Conservation (phyloP, 2,888 invertebrate genomes). For the Gerris lacustris region DNA sequence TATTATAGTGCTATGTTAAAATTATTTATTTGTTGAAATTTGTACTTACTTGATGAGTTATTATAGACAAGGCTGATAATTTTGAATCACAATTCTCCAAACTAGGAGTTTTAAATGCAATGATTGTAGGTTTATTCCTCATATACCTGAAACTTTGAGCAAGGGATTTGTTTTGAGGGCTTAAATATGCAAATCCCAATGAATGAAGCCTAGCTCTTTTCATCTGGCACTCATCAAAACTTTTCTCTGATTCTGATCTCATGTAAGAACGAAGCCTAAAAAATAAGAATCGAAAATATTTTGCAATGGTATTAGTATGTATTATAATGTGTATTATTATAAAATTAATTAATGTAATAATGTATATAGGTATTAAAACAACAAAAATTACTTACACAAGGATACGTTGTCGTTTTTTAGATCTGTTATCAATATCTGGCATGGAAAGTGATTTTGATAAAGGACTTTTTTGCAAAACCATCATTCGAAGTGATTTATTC, state of each 20-base stretch:
- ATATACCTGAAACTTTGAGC: constrained; percentile 83
- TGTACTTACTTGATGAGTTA: constrained; percentile 31
- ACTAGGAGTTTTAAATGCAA: constrained; percentile 74
- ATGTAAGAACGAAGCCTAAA: constrained; percentile 54
- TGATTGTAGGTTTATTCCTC: constrained; percentile 77
- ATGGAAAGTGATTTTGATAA: constrained; percentile 70
- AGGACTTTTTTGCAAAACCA: constrained; percentile 48
- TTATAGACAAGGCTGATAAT: constrained; percentile 36
- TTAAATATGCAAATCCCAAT: constrained; percentile 54
- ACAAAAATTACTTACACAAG: constrained; percentile 49
- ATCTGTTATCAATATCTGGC: constrained; percentile 67
- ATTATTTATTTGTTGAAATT: too few relatives aligned
- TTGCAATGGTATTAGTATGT: too few relatives aligned
- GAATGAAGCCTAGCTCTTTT: constrained; percentile 50
- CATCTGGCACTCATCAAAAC: constrained; percentile 56
- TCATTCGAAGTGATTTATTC: constrained; percentile 37
- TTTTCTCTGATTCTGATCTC: constrained; percentile 68
- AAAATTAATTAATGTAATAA: not conserved
- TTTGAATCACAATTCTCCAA: constrained; percentile 56
- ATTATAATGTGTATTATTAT: constrained; percentile 10
- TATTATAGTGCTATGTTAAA: too few relatives aligned
- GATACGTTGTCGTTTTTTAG: constrained; percentile 55
- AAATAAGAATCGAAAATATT: constrained; percentile 15
- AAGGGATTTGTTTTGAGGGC: constrained; percentile 64
- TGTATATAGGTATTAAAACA: not conserved